Base-by-base conservation (phyloP, 2,888 invertebrate species). In the Pomacea canaliculata region DNA sequence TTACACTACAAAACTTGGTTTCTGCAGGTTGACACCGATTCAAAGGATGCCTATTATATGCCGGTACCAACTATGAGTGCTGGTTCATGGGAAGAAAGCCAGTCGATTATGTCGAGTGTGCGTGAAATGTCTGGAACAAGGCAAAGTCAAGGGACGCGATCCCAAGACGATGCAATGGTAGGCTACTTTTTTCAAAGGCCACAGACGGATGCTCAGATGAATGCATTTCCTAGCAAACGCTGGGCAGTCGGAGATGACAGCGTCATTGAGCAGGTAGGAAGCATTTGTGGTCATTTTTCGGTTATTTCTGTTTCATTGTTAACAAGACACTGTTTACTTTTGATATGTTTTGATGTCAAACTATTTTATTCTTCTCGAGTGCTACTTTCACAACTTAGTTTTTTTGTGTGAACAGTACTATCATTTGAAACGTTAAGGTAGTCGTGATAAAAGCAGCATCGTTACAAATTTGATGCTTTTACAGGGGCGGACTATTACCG, bases 161-260 rank as follows among this genome's bases (percentile, higher is more conserved):
- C 95, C 82, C 95, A 95, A 92, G 97, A 97, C 91, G 97, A 97
- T 93, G 96, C 96, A 82, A 95, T 95, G 91, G 97, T 97, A 85
- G 96, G 96, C 88, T 97, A 97, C 91, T 96, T 96, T 84, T 97
- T 96, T 91, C 96, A 96, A 90, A 92, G 95, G 83, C 94, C 95
- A 81, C 94, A 95, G 83, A 94, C 94, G 83, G 96, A 96, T 90
- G 94, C 94, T 76, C 96, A 96, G 90, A 94, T 96, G 90, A 89
- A 87, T 77, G 86, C 84, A 73, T 88, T 92, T 73, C 84, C 80
- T 67, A 93, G 86, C 62, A 91, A 91, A 82, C 86, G 91, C 82
- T 97, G 97, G 97, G 95, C 96, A 62, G 93, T 96, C 79, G 96
- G 96, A 79, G 97, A 97, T 91, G 97, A 97, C 91, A 94, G 94